phyloP scores from a whole-genome alignment of 2,113 vertebrate genomes.

The Azemiops feae region DNA sequence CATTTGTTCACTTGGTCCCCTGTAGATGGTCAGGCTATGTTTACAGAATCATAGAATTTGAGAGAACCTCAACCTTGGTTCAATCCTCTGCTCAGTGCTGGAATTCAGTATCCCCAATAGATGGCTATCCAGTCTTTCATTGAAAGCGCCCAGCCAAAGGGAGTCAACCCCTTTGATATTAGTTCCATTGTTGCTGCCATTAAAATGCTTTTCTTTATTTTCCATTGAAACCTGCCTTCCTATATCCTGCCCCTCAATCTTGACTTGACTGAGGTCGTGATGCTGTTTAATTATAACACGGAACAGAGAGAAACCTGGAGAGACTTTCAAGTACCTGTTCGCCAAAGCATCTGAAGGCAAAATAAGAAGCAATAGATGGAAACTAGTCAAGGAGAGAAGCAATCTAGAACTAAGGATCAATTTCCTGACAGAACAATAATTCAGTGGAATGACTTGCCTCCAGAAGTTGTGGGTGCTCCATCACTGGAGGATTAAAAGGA shows the following conservation, averaged over 20 bases:
- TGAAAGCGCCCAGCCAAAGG: neutral
- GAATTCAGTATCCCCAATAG: neutral
- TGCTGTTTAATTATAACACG: too few species aligned
- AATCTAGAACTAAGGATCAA: too few species aligned
- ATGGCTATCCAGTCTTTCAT: neutral
- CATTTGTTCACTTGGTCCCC: neutral
- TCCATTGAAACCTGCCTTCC: neutral
- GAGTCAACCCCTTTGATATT: neutral
- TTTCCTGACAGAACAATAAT: too few species aligned
- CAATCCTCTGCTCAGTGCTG: neutral
- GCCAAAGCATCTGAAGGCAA: too few species aligned
- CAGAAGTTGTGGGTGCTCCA: too few species aligned
- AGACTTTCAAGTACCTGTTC: too few species aligned
- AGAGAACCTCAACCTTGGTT: neutral
- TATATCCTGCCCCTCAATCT: neutral
- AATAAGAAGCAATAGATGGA: too few species aligned
- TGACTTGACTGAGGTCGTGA: too few species aligned
- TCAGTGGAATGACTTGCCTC: too few species aligned
- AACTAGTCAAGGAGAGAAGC: too few species aligned
- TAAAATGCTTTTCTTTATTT: neutral
- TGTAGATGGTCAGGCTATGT: neutral
- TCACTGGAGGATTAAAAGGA: too few species aligned
- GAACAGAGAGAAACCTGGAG: neutral
- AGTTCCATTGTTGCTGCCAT: neutral
- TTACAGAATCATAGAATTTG: neutral